Base-by-base conservation (phyloP, 2,113 vertebrate species). In the Eptesicus fuscus region DNA sequence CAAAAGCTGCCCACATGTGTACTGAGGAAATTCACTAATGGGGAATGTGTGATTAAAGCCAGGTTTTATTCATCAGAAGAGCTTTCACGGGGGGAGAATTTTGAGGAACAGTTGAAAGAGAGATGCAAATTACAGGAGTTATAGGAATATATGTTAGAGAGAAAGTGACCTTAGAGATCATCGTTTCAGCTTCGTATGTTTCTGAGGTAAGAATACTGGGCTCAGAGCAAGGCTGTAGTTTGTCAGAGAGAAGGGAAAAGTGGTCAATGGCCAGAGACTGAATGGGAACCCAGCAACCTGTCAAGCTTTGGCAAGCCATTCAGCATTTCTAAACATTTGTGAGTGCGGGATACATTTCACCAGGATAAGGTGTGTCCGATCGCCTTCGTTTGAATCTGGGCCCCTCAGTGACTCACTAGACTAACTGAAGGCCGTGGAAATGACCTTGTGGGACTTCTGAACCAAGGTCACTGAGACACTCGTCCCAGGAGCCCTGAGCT, bases 11-110 rank as follows among this genome's bases (percentile, higher is more conserved):
- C n/a, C 94, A 95, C 82, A 88, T 95, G 90, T 95, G 70, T 77
- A 59, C 88, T 22, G 14, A 95, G 92, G 93, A 95, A 95, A 92
- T 80, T 74, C 90, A 93, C 90, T 95, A 91, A 93, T 93, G 70
- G 73, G 83, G 73, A 79, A 51, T 73, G 69, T 91, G 56, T 91
- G 78, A 88, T 95, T 84, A 74, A 83, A 96, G 78, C 32, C 95
- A 92, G 93, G 63, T 83, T 93, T 91, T 88, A 77, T 79, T 78
- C 23, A 85, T 93, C 91, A 95, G 51, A 95, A 83, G 61, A n/a
- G 8, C 80, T 88, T 94, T 92, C n/a, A 37, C 30, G 11, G 51
- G 61, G 59, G 56, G 25, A 87, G 77, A 90, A 67, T 40, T 91
- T 42, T 85, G 78, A 91, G 69, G 77, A 93, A 95, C 90, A 90